Evolutionary conservation across 53 echinoderm and acorn worm species (phyloP), one percentile per base, ranked within the genome.

Genomic region (Henricia sp.): DNA sequence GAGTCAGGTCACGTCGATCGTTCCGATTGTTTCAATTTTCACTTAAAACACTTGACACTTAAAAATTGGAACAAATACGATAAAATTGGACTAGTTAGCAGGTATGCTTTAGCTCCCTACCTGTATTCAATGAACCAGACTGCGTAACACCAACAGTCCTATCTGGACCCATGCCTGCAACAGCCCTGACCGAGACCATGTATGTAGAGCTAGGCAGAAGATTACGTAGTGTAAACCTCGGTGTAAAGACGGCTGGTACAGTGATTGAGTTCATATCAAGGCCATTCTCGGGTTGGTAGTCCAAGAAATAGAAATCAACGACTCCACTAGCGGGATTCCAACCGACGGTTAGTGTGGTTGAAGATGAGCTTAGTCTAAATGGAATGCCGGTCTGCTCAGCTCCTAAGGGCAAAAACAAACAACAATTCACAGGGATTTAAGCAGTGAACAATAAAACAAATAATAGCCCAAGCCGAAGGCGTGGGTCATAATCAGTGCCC

Each of bases 231-330:
- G 17, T 37, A 8, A 75, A 74, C 3, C 39, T 3, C 5, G 37
- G 46, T 0, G 42, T 30, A 1, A 30, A 27, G 3, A 8, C 19
- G 5, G 77, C 50, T 6, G 62, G 59, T 4, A 86, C 56, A 6
- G 29, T 82, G 23, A 85, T 38, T 21, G 74, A n/a, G 10, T 71
- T 48, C 6, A 37, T 23, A 24, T 82, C 37, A 48, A 42, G 71
- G 3, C 86, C 90, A 35, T 72, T 86, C 1, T 70, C 60, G 1
- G 90, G 82, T 14, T 37, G 71, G 73, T 90, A 90, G 3, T 52
- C 38, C 19, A 90, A 66, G 21, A 86, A 51, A 50, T 90, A 86
- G 65, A 65, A 66, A 55, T 72, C 51, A 0, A 86, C 82, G 64
- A 62, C 67, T 16, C 90, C 90, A 13, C 0, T 20, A 5, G 85